A percentile compares a stretch with the other conserved stretches of the same genome.
phyloP scores from a whole-genome alignment of 2,888 invertebrate genomes.

The Anoplius nigerrimus region DNA sequence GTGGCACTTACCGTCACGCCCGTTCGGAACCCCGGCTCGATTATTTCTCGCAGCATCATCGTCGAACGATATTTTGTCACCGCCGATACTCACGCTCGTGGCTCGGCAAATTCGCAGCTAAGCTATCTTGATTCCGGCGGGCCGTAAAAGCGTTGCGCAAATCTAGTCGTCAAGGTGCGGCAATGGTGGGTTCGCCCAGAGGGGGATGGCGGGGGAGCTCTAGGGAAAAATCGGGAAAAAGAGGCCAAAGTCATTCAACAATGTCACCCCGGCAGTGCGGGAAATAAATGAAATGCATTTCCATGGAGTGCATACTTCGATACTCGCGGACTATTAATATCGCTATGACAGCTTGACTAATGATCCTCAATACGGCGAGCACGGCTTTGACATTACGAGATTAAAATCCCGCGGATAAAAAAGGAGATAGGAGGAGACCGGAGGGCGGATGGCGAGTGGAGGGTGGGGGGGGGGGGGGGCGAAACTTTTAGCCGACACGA shows the following conservation, averaged over 20 bases:
- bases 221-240: constrained; percentile 51
- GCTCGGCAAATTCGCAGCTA: constrained; percentile 15
- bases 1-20: constrained; percentile 8
- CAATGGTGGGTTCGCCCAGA: constrained; percentile 14
- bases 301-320: constrained; percentile 69
- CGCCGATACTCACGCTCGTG: constrained; percentile 13
- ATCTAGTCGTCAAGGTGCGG: too few species aligned
- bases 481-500: constrained; percentile 39
- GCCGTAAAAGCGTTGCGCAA: constrained; percentile 25
- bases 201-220: constrained; percentile 22
- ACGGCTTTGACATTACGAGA: constrained; percentile 74
- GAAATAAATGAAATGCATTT: constrained; percentile 74
- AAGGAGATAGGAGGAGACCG: constrained; percentile 2
- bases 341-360: constrained; percentile 75
- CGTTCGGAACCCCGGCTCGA: not conserved
- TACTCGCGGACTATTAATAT: constrained; percentile 73
- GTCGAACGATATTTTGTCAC: constrained; percentile 20
- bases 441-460: constrained; percentile 13
- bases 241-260: constrained; percentile 69
- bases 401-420: constrained; percentile 67
- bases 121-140: constrained; percentile 3
- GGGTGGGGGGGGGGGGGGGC: constrained; percentile 13
- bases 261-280: constrained; percentile 64
- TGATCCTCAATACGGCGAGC: constrained; percentile 68
- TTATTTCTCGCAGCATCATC: constrained; percentile 15